Percentiles rank a stretch among this genome's conserved stretches.
These are phyloP conservation scores for Sinopyrophorus schimmeli DNA, from an alignment of 2,888 invertebrate genomes.

Conservation along the genomic window DNA sequence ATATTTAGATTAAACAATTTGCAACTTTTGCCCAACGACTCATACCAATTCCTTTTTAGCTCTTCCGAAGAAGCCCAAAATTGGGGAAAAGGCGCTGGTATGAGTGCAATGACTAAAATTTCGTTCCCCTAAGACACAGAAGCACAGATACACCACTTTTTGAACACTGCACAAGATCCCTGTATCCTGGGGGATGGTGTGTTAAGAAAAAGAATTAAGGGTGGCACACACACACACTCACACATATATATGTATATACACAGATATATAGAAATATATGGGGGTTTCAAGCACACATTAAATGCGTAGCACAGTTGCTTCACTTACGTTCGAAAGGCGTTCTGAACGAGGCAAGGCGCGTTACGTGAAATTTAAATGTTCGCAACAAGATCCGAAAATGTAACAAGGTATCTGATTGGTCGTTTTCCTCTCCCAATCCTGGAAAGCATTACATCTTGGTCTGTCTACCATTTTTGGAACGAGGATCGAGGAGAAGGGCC, in stretches of 20 bases:
- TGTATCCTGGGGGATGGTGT: slow-evolving; percentile 21
- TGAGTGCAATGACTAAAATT: no score
- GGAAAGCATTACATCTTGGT: slow-evolving; percentile 55
- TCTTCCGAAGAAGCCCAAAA: no score
- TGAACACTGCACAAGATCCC: slow-evolving; percentile 24
- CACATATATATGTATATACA: no score
- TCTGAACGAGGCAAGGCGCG: slow-evolving; percentile 83
- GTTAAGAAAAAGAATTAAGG: slow-evolving; percentile 17
- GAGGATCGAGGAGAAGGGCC: slow-evolving; percentile 51
- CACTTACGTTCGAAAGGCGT: slow-evolving; percentile 97
- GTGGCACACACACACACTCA: slow-evolving; percentile 25
- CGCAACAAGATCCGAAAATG: slow-evolving; percentile 75
- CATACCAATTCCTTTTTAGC: no score
- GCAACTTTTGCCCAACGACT: slow-evolving; percentile 6
- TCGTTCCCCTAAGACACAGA: no score
- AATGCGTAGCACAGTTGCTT: slow-evolving; percentile 29
- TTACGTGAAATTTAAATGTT: slow-evolving; percentile 75
- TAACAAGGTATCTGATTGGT: slow-evolving; percentile 58
- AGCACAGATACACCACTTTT: slow-evolving; percentile 20
- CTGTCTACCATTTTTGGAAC: slow-evolving; percentile 69
- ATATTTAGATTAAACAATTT: no score
- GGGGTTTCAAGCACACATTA: slow-evolving; percentile 20
- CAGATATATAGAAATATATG: no score
- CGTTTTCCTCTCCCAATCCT: slow-evolving; percentile 54
- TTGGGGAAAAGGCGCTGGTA: no score